Evolutionary conservation across 2,113 vertebrate genomes (phyloP).

Genomic region (Arizona elegans): DNA sequence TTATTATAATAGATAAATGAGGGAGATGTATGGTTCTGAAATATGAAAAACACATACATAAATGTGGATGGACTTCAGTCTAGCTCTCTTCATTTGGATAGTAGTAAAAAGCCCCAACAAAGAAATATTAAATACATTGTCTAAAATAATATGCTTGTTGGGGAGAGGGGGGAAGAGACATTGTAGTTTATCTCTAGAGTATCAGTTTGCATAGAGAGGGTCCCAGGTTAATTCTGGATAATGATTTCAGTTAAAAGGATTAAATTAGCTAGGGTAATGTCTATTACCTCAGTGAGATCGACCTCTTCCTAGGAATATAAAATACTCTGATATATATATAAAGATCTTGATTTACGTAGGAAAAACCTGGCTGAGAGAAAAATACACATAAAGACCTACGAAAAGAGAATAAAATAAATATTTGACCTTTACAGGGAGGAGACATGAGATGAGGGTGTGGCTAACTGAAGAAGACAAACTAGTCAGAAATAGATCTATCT

Average conservation of each 20-base stretch:
- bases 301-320: neutral
- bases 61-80: neutral
- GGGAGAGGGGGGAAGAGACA: neutral
- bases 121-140: neutral
- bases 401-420: too few relatives aligned
- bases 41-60: neutral
- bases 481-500: too few relatives aligned
- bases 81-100: neutral
- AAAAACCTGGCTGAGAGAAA: too few relatives aligned
- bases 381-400: too few relatives aligned
- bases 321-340: neutral
- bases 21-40: neutral
- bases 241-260: neutral
- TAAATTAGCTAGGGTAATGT: neutral
- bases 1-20: neutral
- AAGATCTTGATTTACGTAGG: too few relatives aligned
- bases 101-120: neutral
- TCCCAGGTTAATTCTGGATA: neutral
- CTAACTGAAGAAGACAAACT: too few relatives aligned
- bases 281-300: neutral
- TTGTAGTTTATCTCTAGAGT: neutral
- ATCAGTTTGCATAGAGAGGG: neutral
- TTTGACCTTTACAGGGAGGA: too few relatives aligned
- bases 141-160: neutral
- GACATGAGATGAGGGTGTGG: too few relatives aligned